Conservation (phyloP, 2,797 vertebrate genomes). For the Decapterus maruadsi region DNA sequence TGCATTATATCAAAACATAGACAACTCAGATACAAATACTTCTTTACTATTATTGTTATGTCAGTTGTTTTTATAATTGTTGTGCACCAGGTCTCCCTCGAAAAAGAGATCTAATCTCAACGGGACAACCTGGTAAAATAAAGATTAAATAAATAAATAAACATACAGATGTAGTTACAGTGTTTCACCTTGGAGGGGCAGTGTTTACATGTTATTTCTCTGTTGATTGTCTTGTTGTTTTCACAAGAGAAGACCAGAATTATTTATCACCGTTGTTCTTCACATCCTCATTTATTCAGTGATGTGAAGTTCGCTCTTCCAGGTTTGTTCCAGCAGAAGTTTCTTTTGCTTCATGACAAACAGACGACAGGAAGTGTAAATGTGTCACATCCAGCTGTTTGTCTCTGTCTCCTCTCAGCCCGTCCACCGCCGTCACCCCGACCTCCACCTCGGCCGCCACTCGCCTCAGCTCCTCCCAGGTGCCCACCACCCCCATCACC, state of each 20-base stretch:
- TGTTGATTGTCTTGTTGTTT: not conserved
- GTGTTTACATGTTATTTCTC: not conserved
- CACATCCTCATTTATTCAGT: too few species aligned
- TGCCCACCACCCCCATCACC: conserved; percentile 85
- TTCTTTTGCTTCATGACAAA: not conserved
- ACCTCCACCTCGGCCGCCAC: conserved; percentile 87
- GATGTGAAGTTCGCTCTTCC: not conserved
- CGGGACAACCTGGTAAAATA: too few species aligned
- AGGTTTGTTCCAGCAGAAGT: not conserved
- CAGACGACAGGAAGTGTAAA: not conserved
- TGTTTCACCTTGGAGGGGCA: not conserved
- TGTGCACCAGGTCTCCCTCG: too few species aligned
- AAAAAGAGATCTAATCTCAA: too few species aligned
- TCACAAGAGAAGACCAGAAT: not conserved
- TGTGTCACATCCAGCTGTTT: too few species aligned
- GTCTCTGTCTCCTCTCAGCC: conserved; percentile 77
- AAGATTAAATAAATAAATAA: too few species aligned
- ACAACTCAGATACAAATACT: too few species aligned
- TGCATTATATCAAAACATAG: too few species aligned
- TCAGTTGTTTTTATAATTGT: too few species aligned
- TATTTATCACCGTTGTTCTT: not conserved
- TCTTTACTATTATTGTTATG: too few species aligned
- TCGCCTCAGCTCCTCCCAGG: conserved; percentile 83
- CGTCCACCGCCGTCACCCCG: conserved; percentile 94
- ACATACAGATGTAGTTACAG: not conserved